A percentile compares a stretch with the other conserved stretches of the same genome.
phyloP scores from a whole-genome alignment of 1,140 invertebrate species.

The Eubasilissa regina region DNA sequence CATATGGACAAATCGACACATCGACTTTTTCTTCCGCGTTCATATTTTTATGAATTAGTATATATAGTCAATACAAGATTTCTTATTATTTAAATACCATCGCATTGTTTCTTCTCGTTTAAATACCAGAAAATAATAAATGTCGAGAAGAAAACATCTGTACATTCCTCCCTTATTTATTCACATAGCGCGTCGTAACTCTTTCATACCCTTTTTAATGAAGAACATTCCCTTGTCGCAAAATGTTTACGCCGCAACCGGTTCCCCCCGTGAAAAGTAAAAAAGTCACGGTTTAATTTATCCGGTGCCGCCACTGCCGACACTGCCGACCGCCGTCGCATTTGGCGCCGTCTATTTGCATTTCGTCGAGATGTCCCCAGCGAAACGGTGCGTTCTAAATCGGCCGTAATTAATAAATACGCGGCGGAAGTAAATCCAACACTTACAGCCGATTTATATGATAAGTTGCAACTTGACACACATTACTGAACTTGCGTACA shows the following conservation, averaged over 20 bases:
- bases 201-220: constrained; percentile 45
- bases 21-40: too few species aligned
- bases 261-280: not conserved
- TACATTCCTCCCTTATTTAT: constrained; percentile 1
- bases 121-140: constrained; percentile 1
- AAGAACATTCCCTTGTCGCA: constrained; percentile 45
- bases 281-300: constrained; percentile 43
- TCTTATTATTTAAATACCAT: not conserved
- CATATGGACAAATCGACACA: too few species aligned
- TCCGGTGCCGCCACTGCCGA: constrained; percentile 34
- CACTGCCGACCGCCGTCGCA: too few species aligned
- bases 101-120: not conserved
- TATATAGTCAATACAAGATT: too few species aligned
- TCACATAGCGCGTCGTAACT: constrained; percentile 24
- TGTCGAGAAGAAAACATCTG: constrained; percentile 32
- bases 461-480: too few species aligned
- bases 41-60: too few species aligned
- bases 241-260: constrained; percentile 32
- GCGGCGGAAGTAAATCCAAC: not conserved
- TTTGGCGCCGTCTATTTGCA: constrained; percentile 43
- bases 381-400: constrained; percentile 9
- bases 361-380: not conserved
- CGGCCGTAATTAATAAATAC: not conserved
- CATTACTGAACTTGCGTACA: too few species aligned
- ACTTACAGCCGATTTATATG: constrained; percentile 14